Evolutionary conservation across 2,888 invertebrate genomes (phyloP).

Genomic region (Phorcus lineatus): DNA sequence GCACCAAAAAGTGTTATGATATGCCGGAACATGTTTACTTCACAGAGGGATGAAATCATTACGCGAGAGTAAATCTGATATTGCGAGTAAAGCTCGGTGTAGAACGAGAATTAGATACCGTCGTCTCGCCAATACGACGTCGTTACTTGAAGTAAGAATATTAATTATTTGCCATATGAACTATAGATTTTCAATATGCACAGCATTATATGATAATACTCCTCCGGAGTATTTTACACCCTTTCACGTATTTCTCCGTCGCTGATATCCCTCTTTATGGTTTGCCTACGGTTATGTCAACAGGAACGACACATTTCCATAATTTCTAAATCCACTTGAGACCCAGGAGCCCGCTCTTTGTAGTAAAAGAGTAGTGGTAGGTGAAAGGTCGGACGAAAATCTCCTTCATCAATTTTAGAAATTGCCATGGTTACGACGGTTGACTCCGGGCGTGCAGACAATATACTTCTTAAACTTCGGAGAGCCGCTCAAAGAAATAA

Average conservation of each 20-base stretch:
- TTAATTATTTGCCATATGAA: slow-evolving; percentile 13
- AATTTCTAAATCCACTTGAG: slow-evolving; percentile 14
- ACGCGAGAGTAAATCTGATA: slow-evolving; percentile 15
- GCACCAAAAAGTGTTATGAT: neutral
- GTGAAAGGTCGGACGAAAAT: neutral
- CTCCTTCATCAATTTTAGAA: neutral
- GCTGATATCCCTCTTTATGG: neutral
- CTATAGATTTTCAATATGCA: slow-evolving; percentile 21
- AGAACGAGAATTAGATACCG: neutral
- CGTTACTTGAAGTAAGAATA: slow-evolving; percentile 11
- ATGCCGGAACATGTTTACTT: neutral
- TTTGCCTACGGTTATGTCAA: slow-evolving; percentile 12
- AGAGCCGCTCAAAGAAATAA: too few species aligned
- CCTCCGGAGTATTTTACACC: neutral
- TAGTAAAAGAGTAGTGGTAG: neutral
- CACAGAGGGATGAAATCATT: slow-evolving; percentile 22
- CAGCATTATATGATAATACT: neutral
- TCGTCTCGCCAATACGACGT: neutral
- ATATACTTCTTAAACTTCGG: too few species aligned
- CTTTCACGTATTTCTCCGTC: neutral
- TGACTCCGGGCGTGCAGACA: too few species aligned
- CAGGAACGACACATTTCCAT: slow-evolving; percentile 17
- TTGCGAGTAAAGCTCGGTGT: neutral
- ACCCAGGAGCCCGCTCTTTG: neutral
- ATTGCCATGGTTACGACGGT: neutral